Evolutionary conservation across 2,113 vertebrate species (phyloP).

Genomic region (Corydoras maculifer): DNA sequence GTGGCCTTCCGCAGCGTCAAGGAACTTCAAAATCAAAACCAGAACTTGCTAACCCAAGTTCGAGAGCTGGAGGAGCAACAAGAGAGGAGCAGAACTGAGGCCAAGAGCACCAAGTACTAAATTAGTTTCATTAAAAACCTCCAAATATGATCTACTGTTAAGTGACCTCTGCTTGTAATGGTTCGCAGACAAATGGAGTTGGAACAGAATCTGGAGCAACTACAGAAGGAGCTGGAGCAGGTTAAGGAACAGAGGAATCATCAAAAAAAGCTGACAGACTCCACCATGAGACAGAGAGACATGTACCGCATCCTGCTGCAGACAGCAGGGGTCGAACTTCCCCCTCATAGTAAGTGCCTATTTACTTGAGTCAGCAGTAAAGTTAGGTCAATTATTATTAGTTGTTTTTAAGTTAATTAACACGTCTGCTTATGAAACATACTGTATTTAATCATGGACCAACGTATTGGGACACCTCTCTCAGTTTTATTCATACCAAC

Average conservation of each 20-base stretch:
- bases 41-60: slow-evolving; percentile 77
- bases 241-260: slow-evolving; percentile 80
- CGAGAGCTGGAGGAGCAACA: slow-evolving; percentile 80
- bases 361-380: not conserved
- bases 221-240: slow-evolving; percentile 74
- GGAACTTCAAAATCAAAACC: slow-evolving; percentile 91
- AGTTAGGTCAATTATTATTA: too few species aligned
- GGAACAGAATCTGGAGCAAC: slow-evolving; percentile 68
- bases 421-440: too few species aligned
- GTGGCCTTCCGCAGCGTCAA: slow-evolving; percentile 86
- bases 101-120: slow-evolving; percentile 73
- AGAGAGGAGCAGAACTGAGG: slow-evolving; percentile 72
- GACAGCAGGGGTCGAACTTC: slow-evolving; percentile 82
- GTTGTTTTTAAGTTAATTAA: too few species aligned
- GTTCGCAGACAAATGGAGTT: slow-evolving; percentile 73
- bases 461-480: too few species aligned
- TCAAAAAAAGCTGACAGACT: slow-evolving; percentile 86
- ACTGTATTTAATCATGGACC: too few species aligned
- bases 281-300: slow-evolving; percentile 84
- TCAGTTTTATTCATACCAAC: too few species aligned
- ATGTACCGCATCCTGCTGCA: slow-evolving; percentile 93
- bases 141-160: not conserved
- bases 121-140: not conserved
- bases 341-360: slow-evolving; percentile 67
- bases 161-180: not conserved